phyloP scores from a whole-genome alignment of 2,797 vertebrate genomes.

The Poecile montanus region DNA sequence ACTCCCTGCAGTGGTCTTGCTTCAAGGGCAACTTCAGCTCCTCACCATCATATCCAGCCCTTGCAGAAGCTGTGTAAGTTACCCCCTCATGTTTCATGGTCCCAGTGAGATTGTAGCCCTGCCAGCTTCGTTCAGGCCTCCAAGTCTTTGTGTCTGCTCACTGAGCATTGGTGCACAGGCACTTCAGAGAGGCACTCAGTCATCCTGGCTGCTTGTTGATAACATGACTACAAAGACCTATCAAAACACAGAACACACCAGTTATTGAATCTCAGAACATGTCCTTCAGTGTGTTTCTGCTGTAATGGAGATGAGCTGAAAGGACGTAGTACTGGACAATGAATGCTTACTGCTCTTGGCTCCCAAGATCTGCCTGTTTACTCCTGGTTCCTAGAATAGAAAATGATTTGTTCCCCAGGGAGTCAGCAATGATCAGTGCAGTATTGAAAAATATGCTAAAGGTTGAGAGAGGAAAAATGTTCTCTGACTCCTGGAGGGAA shows the following conservation, averaged over 20 bases:
- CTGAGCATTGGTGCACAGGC: background rate
- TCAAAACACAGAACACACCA: background rate
- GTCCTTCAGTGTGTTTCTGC: background rate
- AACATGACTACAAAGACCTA: background rate
- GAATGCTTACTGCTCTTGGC: background rate
- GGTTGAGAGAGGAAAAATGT: background rate
- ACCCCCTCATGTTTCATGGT: background rate
- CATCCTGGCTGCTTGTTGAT: background rate
- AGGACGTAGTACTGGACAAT: background rate
- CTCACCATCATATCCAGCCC: rapidly evolving
- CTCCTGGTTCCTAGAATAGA: background rate
- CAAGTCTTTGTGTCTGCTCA: rapidly evolving
- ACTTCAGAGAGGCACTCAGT: background rate
- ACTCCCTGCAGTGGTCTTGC: background rate
- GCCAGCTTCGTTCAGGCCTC: background rate
- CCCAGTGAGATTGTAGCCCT: rapidly evolving
- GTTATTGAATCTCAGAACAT: background rate
- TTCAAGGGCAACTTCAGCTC: background rate
- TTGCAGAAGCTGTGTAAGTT: background rate
- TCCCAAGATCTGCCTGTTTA: background rate
- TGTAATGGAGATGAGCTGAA: background rate
- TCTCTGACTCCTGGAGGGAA: background rate
- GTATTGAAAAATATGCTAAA: background rate
- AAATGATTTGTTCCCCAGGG: background rate
- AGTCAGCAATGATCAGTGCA: background rate